Conservation (phyloP, 2,888 invertebrate species). For the Drepana falcataria region DNA sequence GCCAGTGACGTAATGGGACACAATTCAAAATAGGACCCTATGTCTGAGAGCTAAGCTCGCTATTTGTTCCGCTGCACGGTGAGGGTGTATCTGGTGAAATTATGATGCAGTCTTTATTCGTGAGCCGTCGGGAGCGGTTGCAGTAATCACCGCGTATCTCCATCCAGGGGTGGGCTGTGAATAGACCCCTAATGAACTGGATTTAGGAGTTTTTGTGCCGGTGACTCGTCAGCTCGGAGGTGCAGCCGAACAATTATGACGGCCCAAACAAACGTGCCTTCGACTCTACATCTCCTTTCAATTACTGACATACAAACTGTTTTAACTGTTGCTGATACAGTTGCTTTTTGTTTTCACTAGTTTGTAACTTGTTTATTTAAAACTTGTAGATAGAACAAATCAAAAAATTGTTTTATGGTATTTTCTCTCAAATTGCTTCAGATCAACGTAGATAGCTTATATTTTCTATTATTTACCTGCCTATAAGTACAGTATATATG, state of each 20-base stretch:
- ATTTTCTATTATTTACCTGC: too few relatives aligned
- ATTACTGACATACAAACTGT: constrained; percentile 44
- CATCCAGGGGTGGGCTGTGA: constrained; percentile 76
- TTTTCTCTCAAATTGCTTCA: too few relatives aligned
- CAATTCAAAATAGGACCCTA: constrained; percentile 53
- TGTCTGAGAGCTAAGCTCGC: constrained; percentile 43
- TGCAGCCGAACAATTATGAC: constrained; percentile 75
- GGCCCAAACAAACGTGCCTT: constrained; percentile 68
- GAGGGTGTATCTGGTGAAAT: constrained; percentile 77
- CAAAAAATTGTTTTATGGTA: not conserved
- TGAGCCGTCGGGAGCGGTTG: constrained; percentile 79
- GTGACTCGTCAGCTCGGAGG: constrained; percentile 71
- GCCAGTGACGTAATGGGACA: constrained; percentile 61
- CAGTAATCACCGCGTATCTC: constrained; percentile 79
- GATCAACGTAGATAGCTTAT: too few relatives aligned
- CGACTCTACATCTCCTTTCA: constrained; percentile 50
- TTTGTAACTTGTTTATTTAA: constrained; percentile 18
- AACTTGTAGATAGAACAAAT: not conserved
- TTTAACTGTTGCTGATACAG: constrained; percentile 19
- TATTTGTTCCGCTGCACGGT: constrained; percentile 41
- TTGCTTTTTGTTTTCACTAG: constrained; percentile 41
- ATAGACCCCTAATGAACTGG: constrained; percentile 79
- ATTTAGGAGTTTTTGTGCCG: constrained; percentile 78
- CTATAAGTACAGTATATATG: too few relatives aligned
- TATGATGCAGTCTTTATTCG: constrained; percentile 79